Conservation (phyloP, 2,797 vertebrate species). For the Notamacropus eugenii region DNA sequence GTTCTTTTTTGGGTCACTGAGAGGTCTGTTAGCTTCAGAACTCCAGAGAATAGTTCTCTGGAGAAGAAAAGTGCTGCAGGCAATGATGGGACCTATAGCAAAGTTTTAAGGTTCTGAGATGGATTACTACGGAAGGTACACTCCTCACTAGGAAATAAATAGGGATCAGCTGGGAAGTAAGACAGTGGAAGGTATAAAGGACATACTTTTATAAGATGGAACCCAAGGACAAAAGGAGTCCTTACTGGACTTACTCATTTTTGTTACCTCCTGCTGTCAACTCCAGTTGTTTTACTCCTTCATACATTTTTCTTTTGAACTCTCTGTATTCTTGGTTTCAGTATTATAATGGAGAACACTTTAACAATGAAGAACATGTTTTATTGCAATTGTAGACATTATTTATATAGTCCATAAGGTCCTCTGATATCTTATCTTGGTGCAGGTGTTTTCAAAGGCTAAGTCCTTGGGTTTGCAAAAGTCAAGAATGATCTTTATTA, state of each 20-base stretch:
- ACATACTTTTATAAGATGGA: not conserved
- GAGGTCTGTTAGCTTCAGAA: slow-evolving; percentile 11
- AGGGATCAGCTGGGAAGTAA: not conserved
- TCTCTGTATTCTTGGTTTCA: not conserved
- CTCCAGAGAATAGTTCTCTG: slow-evolving; percentile 33
- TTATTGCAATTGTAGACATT: not conserved
- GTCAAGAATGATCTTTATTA: not conserved
- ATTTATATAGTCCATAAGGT: not conserved
- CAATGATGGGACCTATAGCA: not conserved
- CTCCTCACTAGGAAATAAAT: not conserved
- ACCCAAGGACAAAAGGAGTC: not conserved
- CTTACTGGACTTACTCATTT: not conserved
- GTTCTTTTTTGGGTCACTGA: slow-evolving; percentile 3
- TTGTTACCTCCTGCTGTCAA: not conserved
- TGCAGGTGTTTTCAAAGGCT: not conserved
- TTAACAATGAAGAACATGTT: not conserved
- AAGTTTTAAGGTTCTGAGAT: not conserved
- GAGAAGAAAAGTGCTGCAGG: slow-evolving; percentile 1
- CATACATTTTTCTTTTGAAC: not conserved
- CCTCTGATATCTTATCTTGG: not conserved
- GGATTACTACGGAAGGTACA: not conserved
- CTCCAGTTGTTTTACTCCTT: not conserved
- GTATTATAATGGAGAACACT: not conserved
- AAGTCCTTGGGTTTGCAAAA: not conserved
- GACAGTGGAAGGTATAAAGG: not conserved